Conservation (phyloP, 2,888 invertebrate genomes). For the Diadegma fenestrale region DNA sequence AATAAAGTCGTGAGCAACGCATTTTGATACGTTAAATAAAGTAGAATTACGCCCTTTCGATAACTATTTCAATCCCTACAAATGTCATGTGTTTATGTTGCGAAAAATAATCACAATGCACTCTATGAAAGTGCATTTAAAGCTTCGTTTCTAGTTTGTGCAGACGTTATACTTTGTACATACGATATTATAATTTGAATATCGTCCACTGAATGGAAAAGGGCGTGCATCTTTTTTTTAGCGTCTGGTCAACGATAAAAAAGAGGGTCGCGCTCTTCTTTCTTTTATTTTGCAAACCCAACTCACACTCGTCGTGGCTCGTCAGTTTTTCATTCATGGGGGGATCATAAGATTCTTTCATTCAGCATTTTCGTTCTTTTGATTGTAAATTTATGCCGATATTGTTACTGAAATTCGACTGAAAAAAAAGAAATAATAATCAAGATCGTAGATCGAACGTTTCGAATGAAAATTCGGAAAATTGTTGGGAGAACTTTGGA, state of each 20-base stretch:
- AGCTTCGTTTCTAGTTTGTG: conserved; percentile 3
- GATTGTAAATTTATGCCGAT: background rate
- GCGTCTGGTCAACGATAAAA: conserved; percentile 55
- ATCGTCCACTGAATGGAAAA: conserved; percentile 47
- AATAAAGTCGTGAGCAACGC: background rate
- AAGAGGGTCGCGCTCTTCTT: conserved; percentile 38
- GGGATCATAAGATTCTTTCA: background rate
- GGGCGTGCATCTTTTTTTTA: conserved; percentile 37
- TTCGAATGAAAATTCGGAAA: background rate
- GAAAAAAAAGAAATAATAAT: background rate
- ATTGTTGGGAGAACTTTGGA: background rate
- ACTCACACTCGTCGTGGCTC: conserved; percentile 14
- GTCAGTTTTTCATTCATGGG: conserved; percentile 1
- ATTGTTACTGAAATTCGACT: too few species aligned
- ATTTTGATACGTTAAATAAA: background rate
- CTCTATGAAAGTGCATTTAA: conserved; percentile 59
- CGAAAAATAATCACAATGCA: conserved; percentile 55
- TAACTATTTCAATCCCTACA: background rate
- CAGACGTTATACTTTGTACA: background rate
- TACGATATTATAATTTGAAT: conserved; percentile 62
- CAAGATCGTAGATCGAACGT: too few species aligned
- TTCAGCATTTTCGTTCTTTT: background rate
- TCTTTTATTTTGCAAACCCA: conserved; percentile 31
- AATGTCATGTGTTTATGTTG: conserved; percentile 20
- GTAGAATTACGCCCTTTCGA: conserved; percentile 2